Evolutionary conservation across 2,888 invertebrate species (phyloP).

Genomic region (Acrobasis suavella): DNA sequence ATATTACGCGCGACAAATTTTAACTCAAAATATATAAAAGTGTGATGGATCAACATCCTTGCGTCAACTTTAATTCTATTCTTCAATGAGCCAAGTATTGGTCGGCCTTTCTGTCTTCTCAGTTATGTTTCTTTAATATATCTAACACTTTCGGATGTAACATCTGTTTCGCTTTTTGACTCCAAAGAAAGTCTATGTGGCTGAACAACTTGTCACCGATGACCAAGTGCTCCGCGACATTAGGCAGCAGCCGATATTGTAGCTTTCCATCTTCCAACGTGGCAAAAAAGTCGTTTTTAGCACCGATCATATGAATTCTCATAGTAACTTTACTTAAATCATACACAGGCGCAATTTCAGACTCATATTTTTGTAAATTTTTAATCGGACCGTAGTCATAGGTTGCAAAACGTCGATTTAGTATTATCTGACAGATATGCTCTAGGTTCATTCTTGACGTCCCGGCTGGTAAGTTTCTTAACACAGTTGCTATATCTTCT

Average conservation of each 20-base stretch:
- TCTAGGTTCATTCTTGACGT: conserved; percentile 48
- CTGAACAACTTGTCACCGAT: neutral
- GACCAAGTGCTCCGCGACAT: neutral
- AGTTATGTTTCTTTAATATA: neutral
- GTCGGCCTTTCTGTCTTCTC: neutral
- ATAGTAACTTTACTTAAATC: neutral
- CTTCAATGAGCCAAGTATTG: too few species aligned
- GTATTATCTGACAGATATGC: conserved; percentile 46
- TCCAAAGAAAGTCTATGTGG: neutral
- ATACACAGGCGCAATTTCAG: neutral
- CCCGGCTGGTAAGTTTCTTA: conserved; percentile 48
- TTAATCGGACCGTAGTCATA: conserved; percentile 45
- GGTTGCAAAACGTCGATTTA: conserved; percentile 37
- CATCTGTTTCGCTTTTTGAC: neutral
- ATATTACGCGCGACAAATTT: too few species aligned
- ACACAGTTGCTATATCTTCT: conserved; percentile 35
- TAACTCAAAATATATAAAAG: too few species aligned
- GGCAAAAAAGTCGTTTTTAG: neutral
- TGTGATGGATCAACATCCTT: too few species aligned
- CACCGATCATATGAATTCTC: neutral
- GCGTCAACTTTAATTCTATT: too few species aligned
- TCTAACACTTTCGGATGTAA: neutral
- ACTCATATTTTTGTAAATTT: neutral
- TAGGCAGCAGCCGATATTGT: neutral
- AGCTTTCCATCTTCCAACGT: neutral